Evolutionary conservation across 2,888 invertebrate genomes (phyloP), one percentile per base, ranked within the genome.

Genomic region (Anoplius nigerrimus): DNA sequence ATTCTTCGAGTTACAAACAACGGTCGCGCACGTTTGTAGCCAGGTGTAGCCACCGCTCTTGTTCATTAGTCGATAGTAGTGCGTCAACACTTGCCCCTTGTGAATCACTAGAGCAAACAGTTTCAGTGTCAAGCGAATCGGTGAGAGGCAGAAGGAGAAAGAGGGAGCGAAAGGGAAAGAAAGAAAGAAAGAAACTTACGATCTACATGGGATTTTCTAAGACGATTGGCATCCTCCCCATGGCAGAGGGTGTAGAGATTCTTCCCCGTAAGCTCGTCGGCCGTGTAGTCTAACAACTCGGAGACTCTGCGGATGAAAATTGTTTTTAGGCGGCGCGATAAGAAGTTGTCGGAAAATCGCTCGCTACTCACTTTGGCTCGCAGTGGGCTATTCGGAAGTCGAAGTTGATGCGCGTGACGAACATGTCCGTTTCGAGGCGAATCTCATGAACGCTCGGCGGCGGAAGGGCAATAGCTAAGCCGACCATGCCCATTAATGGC

Each of bases 401-500:
- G 84, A 98, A 97, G 89, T 95, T 97, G 85, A 98, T 95, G 86
- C 98, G 93, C 70, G 97, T 98, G 83, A 98, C 98, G 90, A 98
- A 98, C 96, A 97, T 97, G 88, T 97, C 97, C 62, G 95, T 93
- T 89, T 98, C 98, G 82, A 98, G 91, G 81, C 98, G 93, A 82
- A 98, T 97, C 91, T 98, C 98, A 88, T 98, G 98, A 76, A 98
- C 97, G 75, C 97, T 98, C 13, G 98, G 98, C 13, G 98, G 98
- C 54, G 98, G 98, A 78, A 98, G 91, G 11, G 98, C 98, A 80
- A 98, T 98, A 78, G 98, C 98, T 82, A 98, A 88, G 3, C 96
- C 98, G 66, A 98, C 97, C 95, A 98, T 95, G 22, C 98, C 98
- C 81, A 98, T 90, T 34, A 97, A 91, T 6, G 96, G 94, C 15